These are phyloP conservation scores for Metallyticus violacea DNA, from an alignment of 2,888 invertebrate genomes.

Conservation along the genomic window DNA sequence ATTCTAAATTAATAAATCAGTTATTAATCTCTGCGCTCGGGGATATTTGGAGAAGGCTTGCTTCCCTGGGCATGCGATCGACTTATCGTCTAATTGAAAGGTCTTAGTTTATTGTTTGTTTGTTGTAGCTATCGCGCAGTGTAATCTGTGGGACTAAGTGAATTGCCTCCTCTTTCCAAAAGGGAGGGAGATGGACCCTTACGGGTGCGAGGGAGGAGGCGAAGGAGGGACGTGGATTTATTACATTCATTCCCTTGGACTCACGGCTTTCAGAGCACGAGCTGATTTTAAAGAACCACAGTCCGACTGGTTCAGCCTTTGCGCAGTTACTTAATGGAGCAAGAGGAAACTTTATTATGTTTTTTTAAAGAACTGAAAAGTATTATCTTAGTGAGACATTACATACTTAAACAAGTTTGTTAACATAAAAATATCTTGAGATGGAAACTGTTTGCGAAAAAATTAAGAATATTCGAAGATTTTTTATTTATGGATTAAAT, in stretches of 20 bases:
- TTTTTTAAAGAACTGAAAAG: too few species aligned
- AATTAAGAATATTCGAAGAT: too few species aligned
- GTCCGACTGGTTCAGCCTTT: not conserved
- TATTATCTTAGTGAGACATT: too few species aligned
- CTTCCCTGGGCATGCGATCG: not conserved
- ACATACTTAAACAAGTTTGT: too few species aligned
- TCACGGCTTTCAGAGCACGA: not conserved
- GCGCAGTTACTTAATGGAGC: not conserved
- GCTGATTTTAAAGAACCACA: not conserved
- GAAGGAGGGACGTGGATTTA: constrained; percentile 7
- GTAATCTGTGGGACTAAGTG: constrained; percentile 9
- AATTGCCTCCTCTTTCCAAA: not conserved
- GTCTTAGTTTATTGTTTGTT: constrained; percentile 27
- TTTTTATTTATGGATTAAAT: too few species aligned
- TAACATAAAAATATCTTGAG: too few species aligned
- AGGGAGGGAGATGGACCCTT: too few species aligned
- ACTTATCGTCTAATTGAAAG: constrained; percentile 25
- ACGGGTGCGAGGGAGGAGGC: not conserved
- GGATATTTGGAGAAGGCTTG: not conserved
- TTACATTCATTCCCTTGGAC: constrained; percentile 1
- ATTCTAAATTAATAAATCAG: constrained; percentile 26
- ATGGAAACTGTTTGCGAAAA: too few species aligned
- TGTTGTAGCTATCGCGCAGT: constrained; percentile 8
- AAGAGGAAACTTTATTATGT: too few species aligned
- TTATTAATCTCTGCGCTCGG: not conserved